These are phyloP conservation scores for Melanostoma scalare DNA, from an alignment of 2,888 invertebrate genomes.

Conservation along the genomic window DNA sequence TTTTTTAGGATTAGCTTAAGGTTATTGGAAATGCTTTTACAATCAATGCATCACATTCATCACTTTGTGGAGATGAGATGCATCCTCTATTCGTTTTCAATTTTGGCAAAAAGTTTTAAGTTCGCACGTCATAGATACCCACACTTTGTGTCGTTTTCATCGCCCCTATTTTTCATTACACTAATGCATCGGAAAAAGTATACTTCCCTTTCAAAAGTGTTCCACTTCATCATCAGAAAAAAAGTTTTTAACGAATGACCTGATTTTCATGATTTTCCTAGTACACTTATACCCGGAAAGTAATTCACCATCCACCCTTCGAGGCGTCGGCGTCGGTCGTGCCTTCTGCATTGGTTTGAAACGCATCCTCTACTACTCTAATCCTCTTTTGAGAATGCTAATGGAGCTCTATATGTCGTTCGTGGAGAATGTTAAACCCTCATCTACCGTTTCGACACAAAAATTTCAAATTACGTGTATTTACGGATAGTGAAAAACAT, in stretches of 20 bases:
- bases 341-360: neutral
- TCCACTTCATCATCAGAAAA: conserved; percentile 37
- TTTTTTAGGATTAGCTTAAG: too few species aligned
- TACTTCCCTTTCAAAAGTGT: conserved; percentile 3
- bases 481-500: conserved; percentile 36
- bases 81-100: too few species aligned
- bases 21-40: too few species aligned
- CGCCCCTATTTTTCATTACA: conserved; percentile 14
- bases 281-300: conserved; percentile 24
- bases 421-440: neutral
- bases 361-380: conserved; percentile 1
- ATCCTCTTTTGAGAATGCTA: too few species aligned
- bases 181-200: conserved; percentile 24
- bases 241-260: conserved; percentile 44
- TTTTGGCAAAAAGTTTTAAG: too few species aligned
- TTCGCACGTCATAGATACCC: too few species aligned
- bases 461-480: neutral
- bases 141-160: too few species aligned
- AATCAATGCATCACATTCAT: too few species aligned
- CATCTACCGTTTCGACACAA: neutral
- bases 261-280: conserved; percentile 34
- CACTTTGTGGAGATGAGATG: too few species aligned
- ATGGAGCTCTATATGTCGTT: too few species aligned
- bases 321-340: neutral
- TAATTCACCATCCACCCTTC: conserved; percentile 30